Conservation (phyloP, 2,113 vertebrate species). For the Rissa tridactyla region DNA sequence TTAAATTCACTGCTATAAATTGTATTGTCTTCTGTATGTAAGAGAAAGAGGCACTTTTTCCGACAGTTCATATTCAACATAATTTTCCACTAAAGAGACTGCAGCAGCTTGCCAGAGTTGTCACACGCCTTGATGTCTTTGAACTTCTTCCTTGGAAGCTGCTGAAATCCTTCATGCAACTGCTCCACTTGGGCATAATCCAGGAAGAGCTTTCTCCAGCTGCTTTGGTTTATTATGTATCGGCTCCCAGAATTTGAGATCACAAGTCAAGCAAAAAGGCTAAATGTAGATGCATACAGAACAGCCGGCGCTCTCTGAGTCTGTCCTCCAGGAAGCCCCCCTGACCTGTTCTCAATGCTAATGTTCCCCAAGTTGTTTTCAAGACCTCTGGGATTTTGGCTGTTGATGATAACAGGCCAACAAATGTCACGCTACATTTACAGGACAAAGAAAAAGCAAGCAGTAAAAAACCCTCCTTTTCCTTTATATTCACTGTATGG, state of each 20-base stretch:
- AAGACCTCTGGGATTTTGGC: neutral
- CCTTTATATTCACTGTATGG: neutral
- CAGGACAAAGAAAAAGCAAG: neutral
- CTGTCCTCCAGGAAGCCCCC: conserved; percentile 7
- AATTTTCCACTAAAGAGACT: conserved; percentile 54
- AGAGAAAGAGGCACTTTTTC: conserved; percentile 31
- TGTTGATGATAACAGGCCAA: neutral
- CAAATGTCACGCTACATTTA: conserved; percentile 15
- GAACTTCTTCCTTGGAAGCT: conserved; percentile 68
- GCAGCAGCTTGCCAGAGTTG: conserved; percentile 60
- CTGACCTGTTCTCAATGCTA: neutral
- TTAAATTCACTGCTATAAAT: neutral
- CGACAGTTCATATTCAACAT: conserved; percentile 17
- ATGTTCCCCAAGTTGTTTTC: neutral
- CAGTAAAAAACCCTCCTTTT: neutral
- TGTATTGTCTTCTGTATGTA: conserved; percentile 8
- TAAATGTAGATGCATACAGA: conserved; percentile 27
- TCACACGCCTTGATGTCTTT: conserved; percentile 66
- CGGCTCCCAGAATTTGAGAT: conserved; percentile 52
- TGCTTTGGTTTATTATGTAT: conserved; percentile 67
- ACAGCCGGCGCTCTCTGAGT: neutral
- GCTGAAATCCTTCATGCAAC: conserved; percentile 66
- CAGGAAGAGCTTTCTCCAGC: conserved; percentile 66
- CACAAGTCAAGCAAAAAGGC: conserved; percentile 50
- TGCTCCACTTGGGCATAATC: conserved; percentile 61